Evolutionary conservation across 2,888 invertebrate species (phyloP).

Genomic region (Chrysina gloriosa): DNA sequence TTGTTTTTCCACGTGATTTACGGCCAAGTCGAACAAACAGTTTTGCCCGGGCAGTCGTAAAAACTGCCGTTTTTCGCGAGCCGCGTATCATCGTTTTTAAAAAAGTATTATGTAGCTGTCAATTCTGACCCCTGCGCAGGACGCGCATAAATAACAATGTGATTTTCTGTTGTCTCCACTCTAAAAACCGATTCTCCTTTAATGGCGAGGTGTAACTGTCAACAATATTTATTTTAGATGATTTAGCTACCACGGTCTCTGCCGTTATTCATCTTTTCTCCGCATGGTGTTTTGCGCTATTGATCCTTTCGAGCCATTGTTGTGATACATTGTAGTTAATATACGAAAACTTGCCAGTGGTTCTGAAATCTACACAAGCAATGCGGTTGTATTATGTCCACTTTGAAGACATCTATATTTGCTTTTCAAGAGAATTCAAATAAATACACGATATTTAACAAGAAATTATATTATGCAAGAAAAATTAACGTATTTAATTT

Average conservation of each 20-base stretch:
- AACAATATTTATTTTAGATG: constrained; percentile 65
- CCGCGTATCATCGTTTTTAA: constrained; percentile 7
- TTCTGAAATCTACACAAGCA: background rate
- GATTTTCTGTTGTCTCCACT: constrained; percentile 60
- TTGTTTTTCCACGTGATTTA: constrained; percentile 36
- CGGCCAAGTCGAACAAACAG: constrained; percentile 25
- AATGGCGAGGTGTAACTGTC: constrained; percentile 59
- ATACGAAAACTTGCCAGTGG: background rate
- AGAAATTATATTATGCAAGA: too few relatives aligned
- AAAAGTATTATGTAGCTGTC: constrained; percentile 39
- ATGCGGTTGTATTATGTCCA: too few relatives aligned
- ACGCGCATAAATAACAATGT: constrained; percentile 59
- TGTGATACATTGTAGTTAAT: constrained; percentile 20
- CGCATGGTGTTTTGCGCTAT: constrained; percentile 24
- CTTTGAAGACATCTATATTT: too few relatives aligned
- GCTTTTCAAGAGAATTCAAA: too few relatives aligned
- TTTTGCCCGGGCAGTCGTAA: constrained; percentile 29
- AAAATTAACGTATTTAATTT: too few relatives aligned
- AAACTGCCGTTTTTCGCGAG: constrained; percentile 22
- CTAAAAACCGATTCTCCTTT: constrained; percentile 48
- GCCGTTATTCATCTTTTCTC: constrained; percentile 28
- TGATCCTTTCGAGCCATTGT: constrained; percentile 31
- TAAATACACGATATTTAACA: too few relatives aligned
- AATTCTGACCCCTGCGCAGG: constrained; percentile 52
- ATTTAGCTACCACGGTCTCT: constrained; percentile 55